These are phyloP conservation scores for Emydocephalus ijimae DNA, from an alignment of 2,113 vertebrate genomes.

Conservation along the genomic window DNA sequence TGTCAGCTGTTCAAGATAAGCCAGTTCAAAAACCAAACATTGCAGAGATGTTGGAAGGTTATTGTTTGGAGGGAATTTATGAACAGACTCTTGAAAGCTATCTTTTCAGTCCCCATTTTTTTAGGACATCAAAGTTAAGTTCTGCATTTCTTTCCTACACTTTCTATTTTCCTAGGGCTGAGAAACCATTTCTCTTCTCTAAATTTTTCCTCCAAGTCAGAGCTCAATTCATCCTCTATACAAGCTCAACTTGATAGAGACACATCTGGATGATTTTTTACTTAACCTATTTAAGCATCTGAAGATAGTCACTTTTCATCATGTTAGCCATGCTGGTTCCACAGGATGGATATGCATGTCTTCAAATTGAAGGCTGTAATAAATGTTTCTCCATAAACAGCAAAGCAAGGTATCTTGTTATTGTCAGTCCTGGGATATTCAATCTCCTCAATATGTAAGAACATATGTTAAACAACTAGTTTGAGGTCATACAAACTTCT, in stretches of 20 bases:
- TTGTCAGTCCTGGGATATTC: not conserved
- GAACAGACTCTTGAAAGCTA: not conserved
- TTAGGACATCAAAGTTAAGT: not conserved
- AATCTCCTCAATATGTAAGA: not conserved
- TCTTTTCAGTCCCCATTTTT: not conserved
- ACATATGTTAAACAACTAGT: not conserved
- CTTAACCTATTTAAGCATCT: not conserved
- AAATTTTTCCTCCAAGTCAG: not conserved
- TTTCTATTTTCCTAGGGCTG: not conserved
- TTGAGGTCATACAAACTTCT: not conserved
- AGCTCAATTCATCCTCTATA: not conserved
- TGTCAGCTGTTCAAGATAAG: not conserved
- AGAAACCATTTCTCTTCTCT: not conserved
- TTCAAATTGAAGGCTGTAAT: no score
- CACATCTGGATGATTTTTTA: not conserved
- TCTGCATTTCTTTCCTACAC: not conserved
- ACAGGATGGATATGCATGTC: no score
- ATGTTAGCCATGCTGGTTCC: not conserved
- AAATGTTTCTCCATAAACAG: no score
- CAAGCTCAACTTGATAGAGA: not conserved
- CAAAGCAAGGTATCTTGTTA: no score
- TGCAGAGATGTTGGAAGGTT: not conserved
- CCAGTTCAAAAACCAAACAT: not conserved
- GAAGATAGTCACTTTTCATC: not conserved
- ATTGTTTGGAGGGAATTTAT: not conserved